These are phyloP conservation scores for Sporophila hypoxantha DNA, from an alignment of 2,113 vertebrate genomes.

Conservation along the genomic window DNA sequence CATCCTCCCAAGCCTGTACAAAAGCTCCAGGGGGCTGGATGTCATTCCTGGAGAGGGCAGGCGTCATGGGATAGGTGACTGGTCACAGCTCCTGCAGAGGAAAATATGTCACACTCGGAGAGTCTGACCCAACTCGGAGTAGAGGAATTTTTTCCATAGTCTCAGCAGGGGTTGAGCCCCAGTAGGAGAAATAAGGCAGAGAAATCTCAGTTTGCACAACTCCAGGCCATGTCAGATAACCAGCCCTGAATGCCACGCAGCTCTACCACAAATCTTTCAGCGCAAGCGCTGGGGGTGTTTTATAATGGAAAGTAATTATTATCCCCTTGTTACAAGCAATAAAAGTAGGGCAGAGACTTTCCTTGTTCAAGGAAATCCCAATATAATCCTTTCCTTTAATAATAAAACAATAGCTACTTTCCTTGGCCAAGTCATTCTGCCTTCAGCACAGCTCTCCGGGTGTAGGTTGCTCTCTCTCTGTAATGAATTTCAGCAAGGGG, in stretches of 20 bases:
- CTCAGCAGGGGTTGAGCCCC: neutral
- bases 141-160: neutral
- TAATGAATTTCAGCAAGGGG: constrained; percentile 20
- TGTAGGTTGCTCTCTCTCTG: neutral
- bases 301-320: constrained; percentile 21
- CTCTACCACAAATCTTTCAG: constrained; percentile 15
- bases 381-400: constrained; percentile 51
- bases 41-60: rapidly evolving
- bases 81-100: neutral
- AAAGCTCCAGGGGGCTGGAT: rapidly evolving
- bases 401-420: constrained; percentile 49
- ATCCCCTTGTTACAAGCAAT: constrained; percentile 33
- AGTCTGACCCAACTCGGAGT: neutral
- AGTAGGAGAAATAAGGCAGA: neutral
- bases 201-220: neutral
- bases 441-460: neutral
- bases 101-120: neutral
- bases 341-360: constrained; percentile 35
- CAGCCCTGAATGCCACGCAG: neutral
- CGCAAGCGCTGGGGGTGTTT: neutral
- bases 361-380: constrained; percentile 50
- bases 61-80: rapidly evolving
- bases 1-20: neutral
- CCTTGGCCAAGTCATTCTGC: neutral
- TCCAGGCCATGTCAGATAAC: neutral